Base-by-base conservation (phyloP, 2,113 vertebrate genomes). In the Dicentrarchus labrax region DNA sequence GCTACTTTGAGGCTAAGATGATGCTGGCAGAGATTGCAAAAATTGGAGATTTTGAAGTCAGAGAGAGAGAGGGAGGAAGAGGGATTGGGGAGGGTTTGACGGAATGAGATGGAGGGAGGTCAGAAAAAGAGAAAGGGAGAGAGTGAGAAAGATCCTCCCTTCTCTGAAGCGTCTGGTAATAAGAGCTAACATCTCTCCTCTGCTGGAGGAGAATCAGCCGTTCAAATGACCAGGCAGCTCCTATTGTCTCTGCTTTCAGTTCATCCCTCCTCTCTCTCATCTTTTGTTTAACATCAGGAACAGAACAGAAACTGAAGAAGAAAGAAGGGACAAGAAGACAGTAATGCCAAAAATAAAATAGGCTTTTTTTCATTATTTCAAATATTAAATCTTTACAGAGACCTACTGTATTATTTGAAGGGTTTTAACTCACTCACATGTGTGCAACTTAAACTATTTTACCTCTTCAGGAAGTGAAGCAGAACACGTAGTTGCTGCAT, bases 201-300 rank as follows among this genome's bases (percentile, higher is more conserved):
- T 84, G 83, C 78, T 68, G 51, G 48, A 57, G 67, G 41, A 88
- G 54, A 64, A 82, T 72, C 62, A 36, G 56, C 16, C 47, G 17
- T 57, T 72, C 64, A 84, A 64, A 83, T 73, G 76, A 8, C 5
- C 88, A 83, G 43, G 72, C 78, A 15, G 68, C 82, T 81, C 59
- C 66, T 57, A 60, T 78, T 83, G 76, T 87, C 76, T 83, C 61
- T 73, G 77, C 79, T 80, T 82, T 77, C 67, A 83, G 1, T 73
- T 72, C 56, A 30, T 74, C 72, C 60, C 56, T 43, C 48, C 60
- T 38, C 48, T 30, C 51, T 51, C 39, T 47, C 65, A 76, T 84
- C 48, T 68, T 62, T 77, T 67, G 82, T 47, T 72, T 19, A 22
- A 19, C 19, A 19, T 56, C n/a, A 75, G 13, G 19, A 48, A 38